A percentile compares a stretch with the other conserved stretches of the same genome.
These are phyloP conservation scores for Scomber scombrus DNA, from an alignment of 2,113 vertebrate species.

Conservation along the genomic window DNA sequence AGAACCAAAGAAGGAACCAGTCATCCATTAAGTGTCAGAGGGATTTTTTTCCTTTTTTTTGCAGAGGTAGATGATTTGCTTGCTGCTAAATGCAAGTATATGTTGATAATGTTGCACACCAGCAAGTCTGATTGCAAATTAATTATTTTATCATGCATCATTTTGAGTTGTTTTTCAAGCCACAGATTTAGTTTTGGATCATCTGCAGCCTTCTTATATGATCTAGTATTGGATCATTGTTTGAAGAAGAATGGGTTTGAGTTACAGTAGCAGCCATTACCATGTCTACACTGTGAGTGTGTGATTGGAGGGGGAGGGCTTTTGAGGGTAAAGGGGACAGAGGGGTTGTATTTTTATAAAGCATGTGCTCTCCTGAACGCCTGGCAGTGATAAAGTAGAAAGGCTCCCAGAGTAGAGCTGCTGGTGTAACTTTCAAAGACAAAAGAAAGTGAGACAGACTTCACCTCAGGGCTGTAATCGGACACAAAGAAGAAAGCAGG, in stretches of 20 bases:
- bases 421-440: conserved; percentile 31
- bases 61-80: background rate
- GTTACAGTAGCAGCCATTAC: conserved; percentile 32
- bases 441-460: conserved; percentile 34
- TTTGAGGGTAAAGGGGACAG: conserved; percentile 45
- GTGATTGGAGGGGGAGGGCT: conserved; percentile 29
- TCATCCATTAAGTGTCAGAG: conserved; percentile 16
- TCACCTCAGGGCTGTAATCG: background rate
- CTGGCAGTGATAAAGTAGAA: conserved; percentile 60
- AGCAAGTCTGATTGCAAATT: background rate
- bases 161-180: background rate
- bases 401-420: conserved; percentile 24
- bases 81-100: conserved; percentile 5
- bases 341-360: conserved; percentile 73
- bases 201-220: background rate
- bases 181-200: background rate
- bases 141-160: background rate
- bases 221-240: conserved; percentile 19
- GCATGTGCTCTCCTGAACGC: conserved; percentile 64
- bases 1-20: conserved; percentile 41
- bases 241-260: conserved; percentile 49
- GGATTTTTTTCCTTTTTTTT: background rate
- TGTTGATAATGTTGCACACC: background rate
- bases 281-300: conserved; percentile 7
- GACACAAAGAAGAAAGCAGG: background rate